These are phyloP conservation scores for Gymnocephalus cernua DNA, from an alignment of 2,113 vertebrate genomes.

Conservation along the genomic window DNA sequence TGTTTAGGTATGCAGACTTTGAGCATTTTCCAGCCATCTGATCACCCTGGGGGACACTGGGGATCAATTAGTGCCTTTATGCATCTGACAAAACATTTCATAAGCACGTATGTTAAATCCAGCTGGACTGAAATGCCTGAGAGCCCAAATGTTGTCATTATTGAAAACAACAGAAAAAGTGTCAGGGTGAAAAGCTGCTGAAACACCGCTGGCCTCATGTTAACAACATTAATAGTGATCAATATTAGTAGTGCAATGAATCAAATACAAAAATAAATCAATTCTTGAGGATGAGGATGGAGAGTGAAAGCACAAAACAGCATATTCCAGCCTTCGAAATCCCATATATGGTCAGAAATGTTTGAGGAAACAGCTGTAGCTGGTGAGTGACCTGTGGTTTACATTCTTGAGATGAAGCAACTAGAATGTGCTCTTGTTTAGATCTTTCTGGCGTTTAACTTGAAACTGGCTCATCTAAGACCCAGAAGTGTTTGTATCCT, in stretches of 20 bases:
- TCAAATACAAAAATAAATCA: too few species aligned
- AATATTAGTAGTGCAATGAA: too few species aligned
- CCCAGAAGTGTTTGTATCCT: not conserved
- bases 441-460: not conserved
- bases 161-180: too few species aligned
- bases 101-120: too few species aligned
- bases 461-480: not conserved
- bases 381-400: conserved; percentile 1
- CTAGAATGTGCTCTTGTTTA: not conserved
- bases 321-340: not conserved
- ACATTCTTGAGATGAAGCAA: not conserved
- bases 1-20: too few species aligned
- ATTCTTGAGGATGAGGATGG: not conserved
- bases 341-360: not conserved
- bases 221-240: not conserved
- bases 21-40: too few species aligned
- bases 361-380: not conserved
- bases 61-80: too few species aligned
- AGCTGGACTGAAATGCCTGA: too few species aligned
- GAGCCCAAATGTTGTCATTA: too few species aligned
- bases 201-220: not conserved
- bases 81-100: too few species aligned
- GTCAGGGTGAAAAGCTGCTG: not conserved
- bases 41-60: too few species aligned
- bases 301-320: not conserved